Evolutionary conservation across 2,797 vertebrate genomes (phyloP), one percentile per base, ranked within the genome.

Genomic region (Halcyon chelicuti): DNA sequence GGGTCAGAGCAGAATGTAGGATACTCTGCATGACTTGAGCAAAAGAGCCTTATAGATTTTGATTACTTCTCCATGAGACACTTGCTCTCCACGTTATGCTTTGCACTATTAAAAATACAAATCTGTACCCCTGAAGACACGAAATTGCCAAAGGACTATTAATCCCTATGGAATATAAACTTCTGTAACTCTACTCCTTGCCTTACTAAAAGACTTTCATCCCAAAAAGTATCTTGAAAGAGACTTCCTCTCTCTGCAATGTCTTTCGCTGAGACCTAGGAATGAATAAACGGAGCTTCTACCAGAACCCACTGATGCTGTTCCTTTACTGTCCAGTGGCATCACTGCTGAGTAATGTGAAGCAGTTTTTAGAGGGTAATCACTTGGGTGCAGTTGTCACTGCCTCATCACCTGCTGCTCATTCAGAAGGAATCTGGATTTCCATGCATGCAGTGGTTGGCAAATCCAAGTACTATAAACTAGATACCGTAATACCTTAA

Each of bases 371-470:
- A 90, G 86, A 73, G 74, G 90, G 87, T 86, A 73, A 86, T 93
- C 82, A 65, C 70, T 9, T 66, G 82, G 60, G 91, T 93, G 90
- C 95, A 96, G 96, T 96, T 96, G 94, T 95, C 94, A 91, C 93
- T 86, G 93, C 83, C 60, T 65, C 86, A 90, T 96, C 94, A 90
- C 67, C 90, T 93, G 94, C 91, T 96, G 79, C 85, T 95, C 91
- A 86, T 94, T 94, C 91, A 95, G 83, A 88, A 96, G 93, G 90
- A 94, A 97, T 97, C 63, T 96, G 91, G 91, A 94, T 67, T 96
- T 88, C 91, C 91, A 96, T 54, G 77, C 85, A 93, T 19, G 94
- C 89, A 94, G 51, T 60, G 66, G 42, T 73, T 93, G 93, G 85
- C 95, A 96, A 91, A 91, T 79, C 66, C 63, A 87, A 95, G 75